phyloP scores from a whole-genome alignment of 1,140 invertebrate genomes.

The Kradibia gibbosae region DNA sequence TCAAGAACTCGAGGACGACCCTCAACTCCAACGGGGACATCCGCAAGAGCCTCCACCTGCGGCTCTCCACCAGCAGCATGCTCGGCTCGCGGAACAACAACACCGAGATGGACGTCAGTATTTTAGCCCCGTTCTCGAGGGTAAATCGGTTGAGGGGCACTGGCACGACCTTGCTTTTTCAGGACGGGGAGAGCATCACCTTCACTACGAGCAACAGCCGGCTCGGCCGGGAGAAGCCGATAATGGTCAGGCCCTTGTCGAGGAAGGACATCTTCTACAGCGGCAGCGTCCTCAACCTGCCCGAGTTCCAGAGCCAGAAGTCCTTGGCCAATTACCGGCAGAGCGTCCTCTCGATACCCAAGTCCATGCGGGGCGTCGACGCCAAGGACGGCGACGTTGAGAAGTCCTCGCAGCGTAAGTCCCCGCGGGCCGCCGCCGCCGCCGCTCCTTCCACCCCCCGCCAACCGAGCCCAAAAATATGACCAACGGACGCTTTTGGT shows the following conservation, averaged over 20 bases:
- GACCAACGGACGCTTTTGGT: conserved; percentile 32
- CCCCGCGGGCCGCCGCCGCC: neutral
- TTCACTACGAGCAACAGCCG: conserved; percentile 70
- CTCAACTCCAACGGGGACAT: conserved; percentile 74
- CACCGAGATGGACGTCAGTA: conserved; percentile 76
- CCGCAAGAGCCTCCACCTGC: conserved; percentile 73
- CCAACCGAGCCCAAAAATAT: neutral
- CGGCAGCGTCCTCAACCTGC: conserved; percentile 91
- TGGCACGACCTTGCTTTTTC: conserved; percentile 10
- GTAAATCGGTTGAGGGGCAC: neutral
- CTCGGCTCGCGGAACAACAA: conserved; percentile 77
- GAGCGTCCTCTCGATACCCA: conserved; percentile 85
- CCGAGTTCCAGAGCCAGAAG: conserved; percentile 93
- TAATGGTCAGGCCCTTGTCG: conserved; percentile 92
- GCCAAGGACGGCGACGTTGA: conserved; percentile 78
- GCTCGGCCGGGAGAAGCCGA: conserved; percentile 74
- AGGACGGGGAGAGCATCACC: conserved; percentile 71
- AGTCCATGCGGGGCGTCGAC: conserved; percentile 75
- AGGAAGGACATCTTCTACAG: conserved; percentile 99
- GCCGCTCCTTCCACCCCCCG: neutral
- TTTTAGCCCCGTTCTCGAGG: neutral
- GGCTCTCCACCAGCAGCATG: conserved; percentile 76
- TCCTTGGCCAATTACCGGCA: conserved; percentile 90
- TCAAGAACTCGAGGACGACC: conserved; percentile 74
- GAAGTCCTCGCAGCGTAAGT: conserved; percentile 79